phyloP scores from a whole-genome alignment of 2,888 invertebrate species.

The Drosophila greeni region DNA sequence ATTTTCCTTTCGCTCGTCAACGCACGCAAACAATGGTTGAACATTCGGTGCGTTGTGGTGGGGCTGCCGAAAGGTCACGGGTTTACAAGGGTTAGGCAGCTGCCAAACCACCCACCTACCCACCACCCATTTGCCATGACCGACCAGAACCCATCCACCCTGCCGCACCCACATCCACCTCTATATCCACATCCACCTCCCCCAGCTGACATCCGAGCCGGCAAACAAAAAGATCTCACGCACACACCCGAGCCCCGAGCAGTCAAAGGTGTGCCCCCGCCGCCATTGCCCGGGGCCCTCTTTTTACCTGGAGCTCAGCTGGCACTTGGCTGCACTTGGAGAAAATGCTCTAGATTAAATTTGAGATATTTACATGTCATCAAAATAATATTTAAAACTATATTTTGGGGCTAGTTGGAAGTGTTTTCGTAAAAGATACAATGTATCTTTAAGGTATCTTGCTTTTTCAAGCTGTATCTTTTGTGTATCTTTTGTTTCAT shows the following conservation, averaged over 20 bases:
- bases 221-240: conserved; percentile 52
- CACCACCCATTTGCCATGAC: background rate
- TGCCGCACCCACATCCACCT: background rate
- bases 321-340: conserved; percentile 4
- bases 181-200: conserved; percentile 1
- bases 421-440: too few species aligned
- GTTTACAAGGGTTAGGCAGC: conserved; percentile 53
- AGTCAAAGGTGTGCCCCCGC: conserved; percentile 5
- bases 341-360: background rate
- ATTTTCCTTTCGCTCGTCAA: conserved; percentile 47
- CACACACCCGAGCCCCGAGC: conserved; percentile 19
- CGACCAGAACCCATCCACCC: background rate
- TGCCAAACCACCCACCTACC: too few species aligned
- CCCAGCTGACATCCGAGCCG: conserved; percentile 47
- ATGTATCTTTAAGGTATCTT: too few species aligned
- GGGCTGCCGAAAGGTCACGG: conserved; percentile 46
- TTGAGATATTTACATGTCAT: too few species aligned
- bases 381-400: too few species aligned
- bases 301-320: conserved; percentile 17
- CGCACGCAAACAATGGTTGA: conserved; percentile 37
- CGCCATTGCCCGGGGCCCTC: background rate
- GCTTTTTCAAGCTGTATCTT: background rate
- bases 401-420: background rate
- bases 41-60: conserved; percentile 2
- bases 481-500: background rate